Conservation (phyloP, 2,888 invertebrate genomes). For the Spodoptera exigua region DNA sequence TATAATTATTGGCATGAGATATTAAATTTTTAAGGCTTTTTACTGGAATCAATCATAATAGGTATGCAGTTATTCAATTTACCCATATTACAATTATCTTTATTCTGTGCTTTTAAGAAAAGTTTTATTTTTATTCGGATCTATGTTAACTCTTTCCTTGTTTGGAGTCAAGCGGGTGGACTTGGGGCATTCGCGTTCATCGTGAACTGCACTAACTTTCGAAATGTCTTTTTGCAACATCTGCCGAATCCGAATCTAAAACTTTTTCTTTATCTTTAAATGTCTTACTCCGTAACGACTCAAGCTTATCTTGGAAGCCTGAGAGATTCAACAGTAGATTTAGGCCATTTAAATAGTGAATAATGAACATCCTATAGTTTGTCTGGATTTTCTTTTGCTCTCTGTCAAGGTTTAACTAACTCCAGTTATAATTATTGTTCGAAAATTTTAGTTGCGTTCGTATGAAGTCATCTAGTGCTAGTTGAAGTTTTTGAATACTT, state of each 20-base stretch:
- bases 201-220: slow-evolving; percentile 70
- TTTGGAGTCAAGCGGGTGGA: slow-evolving; percentile 63
- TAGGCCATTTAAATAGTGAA: slow-evolving; percentile 22
- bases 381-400: not conserved
- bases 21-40: too few relatives aligned
- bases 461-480: too few relatives aligned
- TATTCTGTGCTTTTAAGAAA: slow-evolving; percentile 42
- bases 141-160: slow-evolving; percentile 65
- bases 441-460: not conserved
- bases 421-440: not conserved
- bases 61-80: too few relatives aligned
- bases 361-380: slow-evolving; percentile 16
- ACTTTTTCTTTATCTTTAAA: slow-evolving; percentile 79
- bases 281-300: slow-evolving; percentile 75
- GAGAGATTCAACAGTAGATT: slow-evolving; percentile 27
- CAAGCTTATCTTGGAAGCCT: slow-evolving; percentile 66
- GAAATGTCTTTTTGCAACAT: slow-evolving; percentile 73
- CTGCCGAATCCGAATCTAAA: slow-evolving; percentile 80
- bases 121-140: slow-evolving; percentile 56
- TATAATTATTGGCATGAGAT: too few relatives aligned
- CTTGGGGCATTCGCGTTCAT: slow-evolving; percentile 60
- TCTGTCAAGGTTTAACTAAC: not conserved
- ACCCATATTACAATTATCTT: too few relatives aligned
- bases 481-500: too few relatives aligned
- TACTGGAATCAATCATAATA: too few relatives aligned